Evolutionary conservation across 2,888 invertebrate species (phyloP).

Genomic region (Aproaerema taeniolella): DNA sequence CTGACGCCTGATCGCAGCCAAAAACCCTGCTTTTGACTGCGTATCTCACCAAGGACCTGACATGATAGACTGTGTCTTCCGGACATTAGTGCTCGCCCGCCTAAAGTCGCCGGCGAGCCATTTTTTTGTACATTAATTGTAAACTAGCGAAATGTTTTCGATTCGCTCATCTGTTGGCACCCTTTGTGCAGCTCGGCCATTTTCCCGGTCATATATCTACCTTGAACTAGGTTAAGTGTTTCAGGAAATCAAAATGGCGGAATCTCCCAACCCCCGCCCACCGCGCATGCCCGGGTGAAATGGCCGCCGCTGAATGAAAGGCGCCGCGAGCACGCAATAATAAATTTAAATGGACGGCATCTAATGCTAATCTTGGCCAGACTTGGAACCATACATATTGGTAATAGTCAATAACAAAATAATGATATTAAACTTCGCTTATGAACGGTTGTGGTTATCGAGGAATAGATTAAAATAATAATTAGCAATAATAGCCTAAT

Average conservation of each 20-base stretch:
- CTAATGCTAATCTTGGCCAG: conserved; percentile 50
- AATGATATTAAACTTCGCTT: conserved; percentile 75
- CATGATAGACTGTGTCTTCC: conserved; percentile 34
- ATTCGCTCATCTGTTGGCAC: conserved; percentile 39
- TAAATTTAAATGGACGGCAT: conserved; percentile 52
- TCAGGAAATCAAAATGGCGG: conserved; percentile 67
- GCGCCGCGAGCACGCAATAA: conserved; percentile 53
- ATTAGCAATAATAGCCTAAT: conserved; percentile 75
- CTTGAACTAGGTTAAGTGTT: conserved; percentile 66
- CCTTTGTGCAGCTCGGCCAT: conserved; percentile 50
- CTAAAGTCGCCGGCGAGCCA: conserved; percentile 28
- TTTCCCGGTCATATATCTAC: conserved; percentile 24
- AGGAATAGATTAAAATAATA: conserved; percentile 71
- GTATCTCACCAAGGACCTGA: conserved; percentile 25
- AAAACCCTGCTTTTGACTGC: conserved; percentile 23
- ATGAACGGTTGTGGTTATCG: conserved; percentile 77
- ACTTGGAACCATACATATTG: conserved; percentile 60
- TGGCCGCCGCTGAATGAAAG: conserved; percentile 45
- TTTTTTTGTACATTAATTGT: conserved; percentile 55
- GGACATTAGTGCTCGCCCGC: conserved; percentile 22
- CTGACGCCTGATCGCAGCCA: conserved; percentile 17
- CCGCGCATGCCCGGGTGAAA: conserved; percentile 60
- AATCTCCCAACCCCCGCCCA: conserved; percentile 23
- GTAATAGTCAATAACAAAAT: conserved; percentile 71
- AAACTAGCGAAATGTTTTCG: conserved; percentile 51